A percentile compares a stretch with the other conserved stretches of the same genome.
Evolutionary conservation across 1,140 invertebrate species (phyloP).

Genomic region (Caenorhabditis remanei): DNA sequence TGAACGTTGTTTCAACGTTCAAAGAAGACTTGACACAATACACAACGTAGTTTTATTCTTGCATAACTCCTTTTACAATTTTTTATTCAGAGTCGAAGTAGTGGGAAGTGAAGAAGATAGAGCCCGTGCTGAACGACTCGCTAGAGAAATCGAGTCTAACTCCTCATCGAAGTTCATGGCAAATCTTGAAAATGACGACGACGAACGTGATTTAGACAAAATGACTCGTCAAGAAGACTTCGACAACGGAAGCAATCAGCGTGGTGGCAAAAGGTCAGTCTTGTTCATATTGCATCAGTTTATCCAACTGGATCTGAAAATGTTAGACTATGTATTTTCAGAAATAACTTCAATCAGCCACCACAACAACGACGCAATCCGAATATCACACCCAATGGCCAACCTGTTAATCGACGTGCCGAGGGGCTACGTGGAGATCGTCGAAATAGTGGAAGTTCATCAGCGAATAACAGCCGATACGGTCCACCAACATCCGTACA

Average conservation of each 20-base stretch:
- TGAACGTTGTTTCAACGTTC: slow-evolving; percentile 46
- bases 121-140: slow-evolving; percentile 51
- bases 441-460: background rate
- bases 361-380: slow-evolving; percentile 34
- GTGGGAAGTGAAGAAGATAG: slow-evolving; percentile 58
- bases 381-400: slow-evolving; percentile 5
- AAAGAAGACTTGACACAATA: slow-evolving; percentile 54
- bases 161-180: slow-evolving; percentile 14
- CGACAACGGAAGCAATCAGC: slow-evolving; percentile 21
- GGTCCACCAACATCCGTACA: background rate
- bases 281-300: background rate
- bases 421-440: slow-evolving; percentile 47
- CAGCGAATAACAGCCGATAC: slow-evolving; percentile 27
- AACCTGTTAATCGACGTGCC: slow-evolving; percentile 44
- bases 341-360: slow-evolving; percentile 17
- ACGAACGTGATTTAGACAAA: slow-evolving; percentile 60
- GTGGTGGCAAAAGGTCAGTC: background rate
- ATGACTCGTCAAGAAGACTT: slow-evolving; percentile 37
- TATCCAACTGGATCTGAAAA: background rate
- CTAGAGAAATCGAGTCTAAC: slow-evolving; percentile 55
- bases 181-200: slow-evolving; percentile 60
- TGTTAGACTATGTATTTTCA: background rate
- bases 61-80: background rate
- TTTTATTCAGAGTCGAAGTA: slow-evolving; percentile 38
- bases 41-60: slow-evolving; percentile 46